phyloP scores from a whole-genome alignment of 2,888 invertebrate species.

The Papilio protenor region DNA sequence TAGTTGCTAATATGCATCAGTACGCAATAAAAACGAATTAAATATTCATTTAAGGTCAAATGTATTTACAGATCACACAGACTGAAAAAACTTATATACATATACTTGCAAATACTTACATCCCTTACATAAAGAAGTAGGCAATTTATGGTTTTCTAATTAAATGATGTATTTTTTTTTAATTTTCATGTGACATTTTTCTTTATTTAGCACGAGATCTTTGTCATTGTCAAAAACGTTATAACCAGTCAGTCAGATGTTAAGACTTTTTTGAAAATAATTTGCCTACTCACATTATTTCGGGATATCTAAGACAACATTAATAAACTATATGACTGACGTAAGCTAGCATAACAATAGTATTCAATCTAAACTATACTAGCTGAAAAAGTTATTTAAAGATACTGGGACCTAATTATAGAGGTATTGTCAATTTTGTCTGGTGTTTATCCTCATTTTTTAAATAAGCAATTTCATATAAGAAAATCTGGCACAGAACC shows the following conservation, averaged over 20 bases:
- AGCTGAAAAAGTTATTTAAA: constrained; percentile 18
- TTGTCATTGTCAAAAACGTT: neutral
- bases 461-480: neutral
- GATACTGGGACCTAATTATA: neutral
- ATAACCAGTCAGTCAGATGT: neutral
- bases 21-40: constrained; percentile 12
- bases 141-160: neutral
- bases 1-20: neutral
- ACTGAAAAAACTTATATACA: constrained; percentile 20
- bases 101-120: constrained; percentile 3
- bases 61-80: constrained; percentile 26
- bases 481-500: neutral
- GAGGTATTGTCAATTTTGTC: constrained; percentile 24
- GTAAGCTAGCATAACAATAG: constrained; percentile 14
- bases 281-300: neutral
- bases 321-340: constrained; percentile 12
- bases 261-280: neutral
- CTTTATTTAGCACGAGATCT: neutral
- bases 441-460: neutral
- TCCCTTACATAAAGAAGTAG: neutral
- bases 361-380: constrained; percentile 13
- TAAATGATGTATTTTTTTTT: neutral
- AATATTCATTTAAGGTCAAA: neutral
- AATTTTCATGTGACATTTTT: neutral
- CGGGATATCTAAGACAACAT: constrained; percentile 19